Evolutionary conservation across 2,888 invertebrate genomes (phyloP).

Genomic region (Odontocolon sp.): DNA sequence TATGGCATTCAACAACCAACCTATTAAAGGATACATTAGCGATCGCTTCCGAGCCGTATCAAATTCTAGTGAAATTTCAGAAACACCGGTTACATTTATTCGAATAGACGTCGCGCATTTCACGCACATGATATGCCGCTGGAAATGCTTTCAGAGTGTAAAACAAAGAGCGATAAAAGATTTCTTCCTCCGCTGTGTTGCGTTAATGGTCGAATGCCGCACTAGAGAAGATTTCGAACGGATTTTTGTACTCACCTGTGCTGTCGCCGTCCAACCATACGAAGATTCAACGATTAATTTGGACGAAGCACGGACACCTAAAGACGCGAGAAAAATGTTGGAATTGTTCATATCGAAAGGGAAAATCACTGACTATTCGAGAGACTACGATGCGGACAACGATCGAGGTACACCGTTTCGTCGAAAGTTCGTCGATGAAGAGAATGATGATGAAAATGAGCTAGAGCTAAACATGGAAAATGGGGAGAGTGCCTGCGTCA

Average conservation of each 20-base stretch:
- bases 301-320: neutral
- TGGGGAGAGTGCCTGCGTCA: neutral
- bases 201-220: conserved; percentile 35
- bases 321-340: conserved; percentile 28
- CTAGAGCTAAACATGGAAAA: neutral
- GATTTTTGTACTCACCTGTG: conserved; percentile 39
- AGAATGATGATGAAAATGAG: neutral
- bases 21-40: conserved; percentile 44
- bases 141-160: conserved; percentile 37
- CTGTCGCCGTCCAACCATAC: conserved; percentile 22
- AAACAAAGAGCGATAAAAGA: conserved; percentile 33
- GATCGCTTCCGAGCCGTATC: conserved; percentile 24
- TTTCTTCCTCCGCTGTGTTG: conserved; percentile 52
- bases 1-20: conserved; percentile 53
- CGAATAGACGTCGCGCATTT: conserved; percentile 59
- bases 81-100: conserved; percentile 38
- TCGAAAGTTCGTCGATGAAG: neutral
- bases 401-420: neutral
- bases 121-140: conserved; percentile 43
- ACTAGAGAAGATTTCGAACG: conserved; percentile 16
- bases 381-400: neutral
- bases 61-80: neutral
- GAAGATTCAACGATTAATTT: conserved; percentile 23
- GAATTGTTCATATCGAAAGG: conserved; percentile 28
- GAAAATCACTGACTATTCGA: neutral